Evolutionary conservation across 1,140 invertebrate genomes (phyloP).

Genomic region (Caenorhabditis inopinata): DNA sequence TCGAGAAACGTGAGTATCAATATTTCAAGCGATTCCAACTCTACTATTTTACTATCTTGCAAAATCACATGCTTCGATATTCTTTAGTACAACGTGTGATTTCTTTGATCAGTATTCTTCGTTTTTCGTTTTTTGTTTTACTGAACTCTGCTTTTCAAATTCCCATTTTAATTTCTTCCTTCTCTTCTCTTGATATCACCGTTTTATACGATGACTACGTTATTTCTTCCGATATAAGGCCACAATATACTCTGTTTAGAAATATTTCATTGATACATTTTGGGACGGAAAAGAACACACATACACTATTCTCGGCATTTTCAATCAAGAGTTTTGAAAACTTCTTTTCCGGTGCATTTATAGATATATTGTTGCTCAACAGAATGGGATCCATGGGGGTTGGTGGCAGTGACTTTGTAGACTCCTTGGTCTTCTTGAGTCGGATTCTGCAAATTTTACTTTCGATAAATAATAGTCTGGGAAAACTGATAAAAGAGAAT

Average conservation of each 20-base stretch:
- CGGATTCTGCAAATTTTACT: conserved; percentile 46
- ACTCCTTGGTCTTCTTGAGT: conserved; percentile 54
- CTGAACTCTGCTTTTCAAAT: background rate
- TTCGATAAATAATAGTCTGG: background rate
- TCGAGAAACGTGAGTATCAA: too few species aligned
- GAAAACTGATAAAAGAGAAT: too few species aligned
- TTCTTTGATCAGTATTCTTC: background rate
- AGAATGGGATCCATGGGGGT: conserved; percentile 45
- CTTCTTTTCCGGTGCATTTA: conserved; percentile 45
- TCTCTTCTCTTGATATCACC: background rate
- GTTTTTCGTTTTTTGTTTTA: background rate
- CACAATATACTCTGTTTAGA: too few species aligned
- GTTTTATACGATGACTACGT: background rate
- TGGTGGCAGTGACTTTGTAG: conserved; percentile 53
- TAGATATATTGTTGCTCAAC: conserved; percentile 51
- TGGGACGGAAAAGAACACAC: background rate
- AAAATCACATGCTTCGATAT: background rate
- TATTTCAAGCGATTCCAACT: too few species aligned
- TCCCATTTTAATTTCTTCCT: background rate
- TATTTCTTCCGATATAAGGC: background rate
- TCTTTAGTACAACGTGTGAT: background rate
- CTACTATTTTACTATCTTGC: background rate
- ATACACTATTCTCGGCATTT: background rate
- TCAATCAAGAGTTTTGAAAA: conserved; percentile 49
- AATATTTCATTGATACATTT: too few species aligned